phyloP scores from a whole-genome alignment of 2,113 vertebrate genomes.

The Camelus dromedarius region DNA sequence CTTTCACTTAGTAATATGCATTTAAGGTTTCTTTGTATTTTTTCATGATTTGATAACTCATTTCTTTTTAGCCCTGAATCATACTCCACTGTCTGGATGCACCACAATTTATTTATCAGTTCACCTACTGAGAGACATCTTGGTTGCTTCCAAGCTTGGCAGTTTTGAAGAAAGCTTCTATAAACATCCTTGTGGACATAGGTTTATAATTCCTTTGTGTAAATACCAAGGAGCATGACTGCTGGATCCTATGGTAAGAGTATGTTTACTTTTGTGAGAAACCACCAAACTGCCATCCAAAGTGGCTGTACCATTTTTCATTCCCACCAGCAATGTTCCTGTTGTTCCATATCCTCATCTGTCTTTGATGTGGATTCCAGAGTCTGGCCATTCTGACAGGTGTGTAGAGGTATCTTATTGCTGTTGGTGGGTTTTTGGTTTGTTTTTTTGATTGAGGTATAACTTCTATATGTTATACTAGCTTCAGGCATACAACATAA shows the following conservation, averaged over 20 bases:
- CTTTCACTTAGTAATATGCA: neutral
- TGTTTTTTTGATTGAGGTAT: neutral
- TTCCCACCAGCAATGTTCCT: neutral
- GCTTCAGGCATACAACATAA: neutral
- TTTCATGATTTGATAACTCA: neutral
- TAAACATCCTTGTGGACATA: neutral
- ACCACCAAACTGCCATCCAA: neutral
- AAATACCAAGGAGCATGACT: neutral
- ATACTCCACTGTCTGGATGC: neutral
- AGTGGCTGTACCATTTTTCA: neutral
- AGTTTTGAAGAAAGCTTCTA: neutral
- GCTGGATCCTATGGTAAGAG: neutral
- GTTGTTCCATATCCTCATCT: neutral
- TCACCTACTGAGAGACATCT: neutral
- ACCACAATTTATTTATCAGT: neutral
- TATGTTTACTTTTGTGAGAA: neutral
- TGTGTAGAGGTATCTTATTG: neutral
- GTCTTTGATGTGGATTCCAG: neutral
- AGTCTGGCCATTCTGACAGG: neutral
- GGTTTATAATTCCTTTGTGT: neutral
- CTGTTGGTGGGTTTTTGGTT: neutral
- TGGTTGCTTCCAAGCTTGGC: neutral
- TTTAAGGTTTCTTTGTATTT: neutral
- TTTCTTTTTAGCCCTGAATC: neutral
- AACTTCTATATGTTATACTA: neutral